Conservation (phyloP, 2,797 vertebrate species). For the Salarias fasciatus region DNA sequence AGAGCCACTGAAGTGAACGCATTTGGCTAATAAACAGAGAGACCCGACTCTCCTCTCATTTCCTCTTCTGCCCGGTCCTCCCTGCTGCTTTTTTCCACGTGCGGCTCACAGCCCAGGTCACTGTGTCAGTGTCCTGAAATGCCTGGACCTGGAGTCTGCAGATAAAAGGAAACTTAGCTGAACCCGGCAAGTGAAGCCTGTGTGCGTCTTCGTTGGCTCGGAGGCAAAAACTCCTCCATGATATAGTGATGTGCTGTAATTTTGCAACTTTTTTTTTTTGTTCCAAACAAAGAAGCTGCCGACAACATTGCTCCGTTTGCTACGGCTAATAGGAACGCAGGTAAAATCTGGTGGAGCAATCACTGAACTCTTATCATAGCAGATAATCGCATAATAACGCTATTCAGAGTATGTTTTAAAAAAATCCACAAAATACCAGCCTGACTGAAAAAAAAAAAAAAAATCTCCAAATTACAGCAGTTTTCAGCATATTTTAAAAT, state of each 20-base stretch:
- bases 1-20: constrained; percentile 17
- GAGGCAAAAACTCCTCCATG: no score
- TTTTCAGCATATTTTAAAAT: no score
- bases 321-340: neutral
- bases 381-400: no score
- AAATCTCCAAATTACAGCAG: no score
- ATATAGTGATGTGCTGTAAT: neutral
- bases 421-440: no score
- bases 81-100: constrained; percentile 33
- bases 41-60: constrained; percentile 5
- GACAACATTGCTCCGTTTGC: constrained; percentile 2
- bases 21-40: constrained; percentile 21
- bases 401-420: no score
- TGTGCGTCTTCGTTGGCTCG: no score
- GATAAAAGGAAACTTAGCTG: constrained; percentile 23
- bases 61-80: constrained; percentile 16
- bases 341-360: neutral
- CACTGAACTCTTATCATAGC: neutral
- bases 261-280: no score
- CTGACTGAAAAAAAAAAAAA: no score
- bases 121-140: constrained; percentile 46
- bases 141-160: constrained; percentile 20
- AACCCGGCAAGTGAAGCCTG: no score
- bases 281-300: constrained; percentile 12
- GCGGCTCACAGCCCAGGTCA: constrained; percentile 33